Evolutionary conservation across 2,888 invertebrate species (phyloP).

Genomic region (Deilephila porcellus): DNA sequence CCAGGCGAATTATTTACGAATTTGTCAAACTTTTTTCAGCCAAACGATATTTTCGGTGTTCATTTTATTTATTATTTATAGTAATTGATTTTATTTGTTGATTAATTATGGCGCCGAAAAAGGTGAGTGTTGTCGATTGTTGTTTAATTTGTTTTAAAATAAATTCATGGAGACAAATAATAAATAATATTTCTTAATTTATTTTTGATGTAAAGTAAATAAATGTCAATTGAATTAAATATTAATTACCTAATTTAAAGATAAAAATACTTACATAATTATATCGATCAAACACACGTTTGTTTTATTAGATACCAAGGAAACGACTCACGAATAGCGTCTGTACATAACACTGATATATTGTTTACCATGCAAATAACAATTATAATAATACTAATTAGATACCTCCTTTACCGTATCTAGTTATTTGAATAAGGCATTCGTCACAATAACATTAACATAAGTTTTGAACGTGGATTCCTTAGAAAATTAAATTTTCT

Average conservation of each 20-base stretch:
- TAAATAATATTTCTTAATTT: background rate
- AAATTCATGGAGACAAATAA: background rate
- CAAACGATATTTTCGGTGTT: slow-evolving; percentile 38
- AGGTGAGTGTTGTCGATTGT: slow-evolving; percentile 61
- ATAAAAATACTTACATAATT: background rate
- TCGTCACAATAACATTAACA: too few species aligned
- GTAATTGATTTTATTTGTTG: slow-evolving; percentile 36
- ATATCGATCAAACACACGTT: slow-evolving; percentile 41
- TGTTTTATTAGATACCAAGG: background rate
- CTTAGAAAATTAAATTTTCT: too few species aligned
- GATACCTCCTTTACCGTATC: too few species aligned
- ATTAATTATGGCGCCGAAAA: slow-evolving; percentile 71
- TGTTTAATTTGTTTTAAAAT: slow-evolving; percentile 1
- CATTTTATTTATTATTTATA: slow-evolving; percentile 40
- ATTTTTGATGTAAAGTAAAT: background rate
- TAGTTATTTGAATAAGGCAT: too few species aligned
- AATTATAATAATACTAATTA: background rate
- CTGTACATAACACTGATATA: background rate
- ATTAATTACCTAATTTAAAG: background rate
- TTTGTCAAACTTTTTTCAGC: slow-evolving; percentile 60
- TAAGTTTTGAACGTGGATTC: too few species aligned
- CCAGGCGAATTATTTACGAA: slow-evolving; percentile 59
- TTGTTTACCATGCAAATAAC: background rate
- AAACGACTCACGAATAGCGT: slow-evolving; percentile 1
- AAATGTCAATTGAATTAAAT: too few species aligned